A percentile compares a stretch with the other conserved stretches of the same genome.
Conservation (phyloP, 2,888 invertebrate species). For the Cerceris rybyensis region DNA sequence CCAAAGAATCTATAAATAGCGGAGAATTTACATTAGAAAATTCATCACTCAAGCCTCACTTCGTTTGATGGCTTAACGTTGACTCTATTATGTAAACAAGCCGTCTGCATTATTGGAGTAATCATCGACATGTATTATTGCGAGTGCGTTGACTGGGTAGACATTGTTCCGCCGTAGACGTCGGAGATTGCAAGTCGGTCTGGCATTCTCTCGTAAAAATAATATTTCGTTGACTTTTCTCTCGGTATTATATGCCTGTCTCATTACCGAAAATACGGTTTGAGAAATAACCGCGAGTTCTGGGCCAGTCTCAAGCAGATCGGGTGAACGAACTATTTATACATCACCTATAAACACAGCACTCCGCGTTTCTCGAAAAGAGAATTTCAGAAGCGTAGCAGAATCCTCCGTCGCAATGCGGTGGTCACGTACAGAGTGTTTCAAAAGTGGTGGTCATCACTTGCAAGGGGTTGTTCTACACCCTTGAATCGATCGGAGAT, state of each 20-base stretch:
- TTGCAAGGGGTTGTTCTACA: no score
- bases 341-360: slow-evolving; percentile 40
- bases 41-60: no score
- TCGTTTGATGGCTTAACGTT: no score
- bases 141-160: background rate
- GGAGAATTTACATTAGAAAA: no score
- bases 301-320: slow-evolving; percentile 26
- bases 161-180: background rate
- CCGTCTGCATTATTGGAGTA: background rate
- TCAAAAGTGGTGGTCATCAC: no score
- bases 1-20: no score
- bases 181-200: no score
- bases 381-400: slow-evolving; percentile 51
- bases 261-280: background rate
- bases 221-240: background rate
- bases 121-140: background rate
- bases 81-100: background rate
- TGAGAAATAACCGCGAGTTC: slow-evolving; percentile 23
- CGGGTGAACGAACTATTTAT: slow-evolving; percentile 65
- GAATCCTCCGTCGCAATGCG: slow-evolving; percentile 68
- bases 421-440: slow-evolving; percentile 65
- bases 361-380: slow-evolving; percentile 6
- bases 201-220: background rate
- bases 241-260: background rate
- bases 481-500: no score